phyloP scores from a whole-genome alignment of 2,113 vertebrate genomes.

The Cryptomyrus ogoouensis region DNA sequence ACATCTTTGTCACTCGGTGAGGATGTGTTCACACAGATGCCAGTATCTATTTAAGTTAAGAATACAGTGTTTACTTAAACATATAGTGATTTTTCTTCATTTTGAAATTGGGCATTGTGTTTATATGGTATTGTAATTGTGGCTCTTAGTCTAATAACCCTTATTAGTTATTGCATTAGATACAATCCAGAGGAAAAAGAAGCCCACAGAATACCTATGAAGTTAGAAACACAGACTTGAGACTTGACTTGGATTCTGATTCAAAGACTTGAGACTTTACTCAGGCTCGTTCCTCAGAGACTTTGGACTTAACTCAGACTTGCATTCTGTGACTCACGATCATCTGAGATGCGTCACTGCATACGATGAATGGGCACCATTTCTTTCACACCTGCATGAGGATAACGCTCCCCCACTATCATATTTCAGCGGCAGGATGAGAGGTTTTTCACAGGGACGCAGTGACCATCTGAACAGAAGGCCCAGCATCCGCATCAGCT shows the following conservation, averaged over 20 bases:
- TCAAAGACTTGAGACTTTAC: background rate
- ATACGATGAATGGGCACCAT: background rate
- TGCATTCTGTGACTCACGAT: background rate
- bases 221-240: background rate
- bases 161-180: background rate
- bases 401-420: background rate
- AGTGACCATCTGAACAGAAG: background rate
- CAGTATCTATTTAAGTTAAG: background rate
- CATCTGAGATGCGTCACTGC: background rate
- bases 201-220: background rate
- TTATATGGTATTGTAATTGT: background rate
- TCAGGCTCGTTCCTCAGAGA: background rate
- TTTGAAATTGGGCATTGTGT: background rate
- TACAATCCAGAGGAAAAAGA: background rate
- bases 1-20: background rate
- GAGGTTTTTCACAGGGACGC: background rate
- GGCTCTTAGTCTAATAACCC: background rate
- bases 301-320: background rate
- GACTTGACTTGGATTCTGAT: background rate
- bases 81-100: background rate
- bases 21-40: background rate
- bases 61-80: background rate
- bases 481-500: background rate
- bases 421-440: background rate
- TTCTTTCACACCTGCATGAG: background rate